phyloP scores from a whole-genome alignment of 1,140 invertebrate genomes.

The Leucophenga varia region DNA sequence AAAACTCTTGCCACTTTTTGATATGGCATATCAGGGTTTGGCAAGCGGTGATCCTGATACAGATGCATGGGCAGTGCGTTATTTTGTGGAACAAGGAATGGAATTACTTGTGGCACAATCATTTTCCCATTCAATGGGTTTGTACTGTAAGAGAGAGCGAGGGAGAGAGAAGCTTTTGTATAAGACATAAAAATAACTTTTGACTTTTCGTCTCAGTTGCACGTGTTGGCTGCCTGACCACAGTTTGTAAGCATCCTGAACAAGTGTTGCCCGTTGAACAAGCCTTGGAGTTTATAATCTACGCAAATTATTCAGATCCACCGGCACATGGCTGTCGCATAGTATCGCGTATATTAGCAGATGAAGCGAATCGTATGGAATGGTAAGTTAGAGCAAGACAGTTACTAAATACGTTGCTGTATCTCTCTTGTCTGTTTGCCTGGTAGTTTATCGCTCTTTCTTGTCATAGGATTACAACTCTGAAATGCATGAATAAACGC shows the following conservation, averaged over 20 bases:
- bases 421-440: too few species aligned
- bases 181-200: too few species aligned
- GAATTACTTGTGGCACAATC: constrained; percentile 88
- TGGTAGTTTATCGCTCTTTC: too few species aligned
- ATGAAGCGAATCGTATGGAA: constrained; percentile 67
- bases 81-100: constrained; percentile 89
- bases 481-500: too few species aligned
- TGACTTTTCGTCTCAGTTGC: too few species aligned
- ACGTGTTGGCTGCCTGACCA: constrained; percentile 84
- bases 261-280: constrained; percentile 86
- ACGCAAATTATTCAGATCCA: constrained; percentile 96
- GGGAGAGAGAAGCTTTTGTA: constrained; percentile 87
- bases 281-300: constrained; percentile 92
- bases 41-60: constrained; percentile 80
- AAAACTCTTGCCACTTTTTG: constrained; percentile 92
- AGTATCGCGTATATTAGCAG: constrained; percentile 77
- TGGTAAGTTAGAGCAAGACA: too few species aligned
- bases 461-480: too few species aligned
- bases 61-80: constrained; percentile 85
- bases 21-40: constrained; percentile 99
- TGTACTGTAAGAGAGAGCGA: too few species aligned
- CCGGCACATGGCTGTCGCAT: constrained; percentile 91
- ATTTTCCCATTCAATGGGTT: constrained; percentile 98
- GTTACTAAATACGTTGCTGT: too few species aligned
- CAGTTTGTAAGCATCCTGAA: constrained; percentile 75